Evolutionary conservation across 1,140 invertebrate species (phyloP).

Genomic region (Rhagoletis pomonella): DNA sequence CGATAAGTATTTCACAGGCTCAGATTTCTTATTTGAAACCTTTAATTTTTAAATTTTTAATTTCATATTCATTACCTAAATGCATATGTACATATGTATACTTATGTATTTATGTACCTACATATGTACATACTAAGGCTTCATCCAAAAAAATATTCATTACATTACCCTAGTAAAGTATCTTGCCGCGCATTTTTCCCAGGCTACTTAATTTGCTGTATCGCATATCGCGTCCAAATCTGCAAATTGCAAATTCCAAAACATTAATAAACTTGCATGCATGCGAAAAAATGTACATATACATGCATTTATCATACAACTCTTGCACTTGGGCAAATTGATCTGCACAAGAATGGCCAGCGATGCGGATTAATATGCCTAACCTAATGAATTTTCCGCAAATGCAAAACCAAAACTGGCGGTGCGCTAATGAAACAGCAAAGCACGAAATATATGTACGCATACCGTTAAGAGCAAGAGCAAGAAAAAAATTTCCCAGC

Average conservation of each 20-base stretch:
- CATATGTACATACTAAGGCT: neutral
- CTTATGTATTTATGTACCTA: neutral
- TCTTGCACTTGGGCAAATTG: neutral
- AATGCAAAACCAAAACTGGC: slow-evolving; percentile 37
- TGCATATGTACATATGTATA: neutral
- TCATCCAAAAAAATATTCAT: slow-evolving; percentile 35
- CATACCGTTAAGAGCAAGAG: neutral
- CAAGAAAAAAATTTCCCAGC: slow-evolving; percentile 44
- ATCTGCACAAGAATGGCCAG: slow-evolving; percentile 19
- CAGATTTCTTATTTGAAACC: too few relatives aligned
- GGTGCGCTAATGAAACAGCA: slow-evolving; percentile 20
- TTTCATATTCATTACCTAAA: neutral
- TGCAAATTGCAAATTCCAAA: slow-evolving; percentile 30
- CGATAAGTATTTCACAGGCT: too few relatives aligned
- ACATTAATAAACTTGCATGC: neutral
- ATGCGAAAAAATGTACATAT: neutral
- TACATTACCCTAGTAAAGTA: slow-evolving; percentile 19
- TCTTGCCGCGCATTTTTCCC: slow-evolving; percentile 26
- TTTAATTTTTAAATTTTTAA: neutral
- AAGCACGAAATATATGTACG: neutral
- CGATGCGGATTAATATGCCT: slow-evolving; percentile 11
- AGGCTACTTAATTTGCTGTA: slow-evolving; percentile 49
- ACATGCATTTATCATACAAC: slow-evolving; percentile 12
- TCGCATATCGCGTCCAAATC: slow-evolving; percentile 28
- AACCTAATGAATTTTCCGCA: slow-evolving; percentile 50